Conservation (phyloP, 2,888 invertebrate genomes). For the Hypercompe scribonia region DNA sequence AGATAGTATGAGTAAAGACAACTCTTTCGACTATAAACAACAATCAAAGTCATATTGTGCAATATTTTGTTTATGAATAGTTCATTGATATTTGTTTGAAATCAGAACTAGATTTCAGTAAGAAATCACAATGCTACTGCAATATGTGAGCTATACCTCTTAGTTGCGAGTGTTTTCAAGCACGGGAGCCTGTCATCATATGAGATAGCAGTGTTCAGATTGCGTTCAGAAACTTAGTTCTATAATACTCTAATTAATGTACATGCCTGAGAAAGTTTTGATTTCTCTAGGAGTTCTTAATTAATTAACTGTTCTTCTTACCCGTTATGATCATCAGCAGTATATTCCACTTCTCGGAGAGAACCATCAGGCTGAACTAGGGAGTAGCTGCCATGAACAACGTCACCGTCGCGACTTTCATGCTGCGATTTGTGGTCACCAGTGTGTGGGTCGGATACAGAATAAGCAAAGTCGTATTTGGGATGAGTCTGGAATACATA, state of each 20-base stretch:
- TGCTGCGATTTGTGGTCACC: conserved; percentile 86
- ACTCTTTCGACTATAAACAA: neutral
- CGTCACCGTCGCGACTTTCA: conserved; percentile 84
- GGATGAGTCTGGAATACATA: conserved; percentile 67
- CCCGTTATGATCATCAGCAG: conserved; percentile 85
- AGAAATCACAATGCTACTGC: neutral
- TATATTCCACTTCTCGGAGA: conserved; percentile 85
- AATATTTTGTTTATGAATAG: neutral
- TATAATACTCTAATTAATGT: neutral
- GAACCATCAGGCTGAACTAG: conserved; percentile 85
- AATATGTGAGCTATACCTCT: neutral
- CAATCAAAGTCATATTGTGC: neutral
- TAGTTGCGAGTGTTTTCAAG: neutral
- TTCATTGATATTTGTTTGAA: neutral
- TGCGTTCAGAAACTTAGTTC: neutral
- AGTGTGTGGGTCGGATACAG: conserved; percentile 85
- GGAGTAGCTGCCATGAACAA: conserved; percentile 82
- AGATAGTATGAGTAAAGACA: neutral
- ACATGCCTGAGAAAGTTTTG: neutral
- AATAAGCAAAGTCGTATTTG: conserved; percentile 83
- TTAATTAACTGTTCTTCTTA: conserved; percentile 52
- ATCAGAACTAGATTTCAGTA: neutral
- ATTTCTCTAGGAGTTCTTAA: neutral
- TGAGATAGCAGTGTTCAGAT: neutral
- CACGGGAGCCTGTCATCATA: neutral